phyloP scores from a whole-genome alignment of 2,888 invertebrate species.

The Pyrrhia umbra region DNA sequence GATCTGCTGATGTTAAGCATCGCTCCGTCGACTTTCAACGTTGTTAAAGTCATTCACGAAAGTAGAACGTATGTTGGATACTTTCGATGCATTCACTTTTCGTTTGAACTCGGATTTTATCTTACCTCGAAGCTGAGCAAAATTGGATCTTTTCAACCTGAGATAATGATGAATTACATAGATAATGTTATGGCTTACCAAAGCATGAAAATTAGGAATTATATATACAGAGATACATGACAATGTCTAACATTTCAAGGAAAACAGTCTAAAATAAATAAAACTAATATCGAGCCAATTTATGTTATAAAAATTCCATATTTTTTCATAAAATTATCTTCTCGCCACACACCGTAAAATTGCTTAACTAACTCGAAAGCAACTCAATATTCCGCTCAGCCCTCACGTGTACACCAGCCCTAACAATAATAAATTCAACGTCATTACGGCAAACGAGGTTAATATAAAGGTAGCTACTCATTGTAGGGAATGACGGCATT shows the following conservation, averaged over 20 bases:
- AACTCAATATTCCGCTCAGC: constrained; percentile 30
- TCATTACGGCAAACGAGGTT: constrained; percentile 75
- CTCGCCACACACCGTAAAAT: constrained; percentile 4
- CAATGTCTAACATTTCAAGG: no score
- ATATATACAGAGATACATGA: no score
- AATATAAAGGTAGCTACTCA: constrained; percentile 75
- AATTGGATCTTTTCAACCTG: neutral
- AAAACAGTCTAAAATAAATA: no score
- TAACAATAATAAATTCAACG: constrained; percentile 72
- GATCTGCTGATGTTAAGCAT: constrained; percentile 38
- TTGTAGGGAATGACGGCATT: constrained; percentile 69
- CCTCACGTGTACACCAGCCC: constrained; percentile 47
- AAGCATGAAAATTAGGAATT: no score
- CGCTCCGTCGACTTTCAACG: constrained; percentile 23
- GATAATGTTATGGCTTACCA: no score
- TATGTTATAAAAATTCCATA: neutral
- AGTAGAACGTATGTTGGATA: constrained; percentile 10
- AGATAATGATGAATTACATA: neutral
- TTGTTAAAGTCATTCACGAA: constrained; percentile 11
- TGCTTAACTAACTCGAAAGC: constrained; percentile 38
- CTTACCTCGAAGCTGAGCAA: neutral
- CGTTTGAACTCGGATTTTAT: constrained; percentile 14
- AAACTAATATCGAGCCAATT: neutral
- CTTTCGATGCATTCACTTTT: constrained; percentile 32
- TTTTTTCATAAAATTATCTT: neutral